Conservation (phyloP, 2,113 vertebrate species). For the Blennius ocellaris region DNA sequence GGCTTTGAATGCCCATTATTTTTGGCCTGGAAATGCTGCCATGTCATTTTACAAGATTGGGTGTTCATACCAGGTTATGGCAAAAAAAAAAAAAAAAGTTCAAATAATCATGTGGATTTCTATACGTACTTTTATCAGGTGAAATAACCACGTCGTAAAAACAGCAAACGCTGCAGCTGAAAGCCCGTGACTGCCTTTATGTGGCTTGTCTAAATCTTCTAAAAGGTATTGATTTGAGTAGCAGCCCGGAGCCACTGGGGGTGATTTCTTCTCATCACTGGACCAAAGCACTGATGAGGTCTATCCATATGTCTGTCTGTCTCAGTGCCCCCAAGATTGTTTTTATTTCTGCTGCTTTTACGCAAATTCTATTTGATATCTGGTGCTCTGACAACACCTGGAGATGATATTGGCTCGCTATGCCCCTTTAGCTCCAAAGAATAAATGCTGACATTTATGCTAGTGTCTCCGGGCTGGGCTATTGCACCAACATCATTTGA, state of each 20-base stretch:
- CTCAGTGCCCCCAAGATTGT: slow-evolving; percentile 23
- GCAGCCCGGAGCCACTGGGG: slow-evolving; percentile 29
- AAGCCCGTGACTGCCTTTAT: slow-evolving; percentile 22
- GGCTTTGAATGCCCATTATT: slow-evolving; percentile 51
- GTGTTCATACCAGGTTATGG: slow-evolving; percentile 12
- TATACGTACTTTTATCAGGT: background rate
- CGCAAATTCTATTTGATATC: slow-evolving; percentile 38
- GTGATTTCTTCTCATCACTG: slow-evolving; percentile 49
- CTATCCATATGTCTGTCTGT: slow-evolving; percentile 38
- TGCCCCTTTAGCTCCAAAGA: slow-evolving; percentile 21
- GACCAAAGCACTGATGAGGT: slow-evolving; percentile 35
- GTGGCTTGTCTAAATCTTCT: slow-evolving; percentile 50
- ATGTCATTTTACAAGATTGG: background rate
- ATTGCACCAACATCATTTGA: slow-evolving; percentile 24
- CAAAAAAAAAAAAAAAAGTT: too few species aligned
- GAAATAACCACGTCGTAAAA: slow-evolving; percentile 16
- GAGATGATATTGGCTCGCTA: slow-evolving; percentile 15
- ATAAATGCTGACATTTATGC: slow-evolving; percentile 31
- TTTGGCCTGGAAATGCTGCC: slow-evolving; percentile 12
- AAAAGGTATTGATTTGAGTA: slow-evolving; percentile 56
- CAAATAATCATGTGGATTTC: slow-evolving; percentile 12
- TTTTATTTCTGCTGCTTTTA: slow-evolving; percentile 39
- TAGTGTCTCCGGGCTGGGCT: slow-evolving; percentile 37
- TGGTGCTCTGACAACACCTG: slow-evolving; percentile 38
- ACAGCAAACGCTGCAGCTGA: slow-evolving; percentile 20